A percentile compares a stretch with the other conserved stretches of the same genome.
phyloP scores from a whole-genome alignment of 2,113 vertebrate species.

The Chitala chitala region DNA sequence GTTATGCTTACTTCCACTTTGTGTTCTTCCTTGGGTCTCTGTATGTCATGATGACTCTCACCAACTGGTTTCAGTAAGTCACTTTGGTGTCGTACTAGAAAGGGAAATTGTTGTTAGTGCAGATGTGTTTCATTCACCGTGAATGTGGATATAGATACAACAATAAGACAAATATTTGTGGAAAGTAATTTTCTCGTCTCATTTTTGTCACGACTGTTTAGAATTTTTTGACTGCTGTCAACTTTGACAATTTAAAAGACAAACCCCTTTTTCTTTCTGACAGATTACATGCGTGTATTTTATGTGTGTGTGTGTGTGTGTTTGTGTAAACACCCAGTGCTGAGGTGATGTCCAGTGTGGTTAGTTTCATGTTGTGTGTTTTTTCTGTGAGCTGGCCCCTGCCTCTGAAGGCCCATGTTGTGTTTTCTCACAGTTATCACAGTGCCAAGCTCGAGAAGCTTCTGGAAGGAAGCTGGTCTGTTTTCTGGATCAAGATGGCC shows the following conservation, averaged over 20 bases:
- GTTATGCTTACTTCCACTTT: constrained; percentile 86
- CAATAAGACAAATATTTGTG: too few relatives aligned
- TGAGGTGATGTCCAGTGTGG: not conserved
- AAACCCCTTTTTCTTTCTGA: too few relatives aligned
- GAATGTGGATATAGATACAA: too few relatives aligned
- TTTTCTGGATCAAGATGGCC: constrained; percentile 95
- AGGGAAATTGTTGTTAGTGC: not conserved
- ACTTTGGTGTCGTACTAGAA: not conserved
- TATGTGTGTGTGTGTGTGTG: not conserved
- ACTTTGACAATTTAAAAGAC: too few relatives aligned
- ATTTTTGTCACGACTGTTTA: too few relatives aligned
- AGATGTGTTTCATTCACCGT: not conserved
- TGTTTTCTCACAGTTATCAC: constrained; percentile 67
- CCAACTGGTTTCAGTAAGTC: constrained; percentile 98
- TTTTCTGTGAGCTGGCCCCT: not conserved
- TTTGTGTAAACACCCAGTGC: not conserved
- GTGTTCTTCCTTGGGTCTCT: constrained; percentile 93
- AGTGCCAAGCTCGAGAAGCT: constrained; percentile 82
- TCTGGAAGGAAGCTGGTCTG: constrained; percentile 82
- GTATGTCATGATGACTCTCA: constrained; percentile 97
- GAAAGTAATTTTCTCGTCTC: too few relatives aligned
- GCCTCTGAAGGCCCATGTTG: not conserved
- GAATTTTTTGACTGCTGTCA: too few relatives aligned
- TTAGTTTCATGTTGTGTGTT: too few relatives aligned
- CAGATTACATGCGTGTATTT: too few relatives aligned